phyloP scores from a whole-genome alignment of 2,888 invertebrate species.

The Scaptomyza flava region DNA sequence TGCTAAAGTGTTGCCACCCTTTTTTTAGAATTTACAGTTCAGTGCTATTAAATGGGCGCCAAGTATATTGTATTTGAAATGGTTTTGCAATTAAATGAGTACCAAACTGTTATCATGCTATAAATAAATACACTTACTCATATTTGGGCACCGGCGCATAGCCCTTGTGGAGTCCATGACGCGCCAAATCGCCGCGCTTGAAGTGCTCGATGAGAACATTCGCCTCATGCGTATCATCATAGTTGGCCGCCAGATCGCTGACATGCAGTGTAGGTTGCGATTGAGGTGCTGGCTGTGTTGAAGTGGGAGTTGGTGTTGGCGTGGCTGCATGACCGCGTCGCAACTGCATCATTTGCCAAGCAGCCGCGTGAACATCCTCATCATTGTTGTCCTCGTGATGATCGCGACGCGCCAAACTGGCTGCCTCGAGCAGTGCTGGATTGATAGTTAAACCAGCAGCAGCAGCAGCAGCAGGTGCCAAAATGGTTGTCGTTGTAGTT shows the following conservation, averaged over 20 bases:
- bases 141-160: constrained; percentile 84
- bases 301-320: constrained; percentile 18
- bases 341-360: constrained; percentile 76
- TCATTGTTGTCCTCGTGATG: constrained; percentile 66
- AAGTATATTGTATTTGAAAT: background rate
- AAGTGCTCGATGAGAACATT: constrained; percentile 80
- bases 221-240: constrained; percentile 75
- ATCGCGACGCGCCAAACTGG: constrained; percentile 81
- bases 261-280: constrained; percentile 53
- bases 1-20: background rate
- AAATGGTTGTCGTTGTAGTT: constrained; percentile 3
- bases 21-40: background rate
- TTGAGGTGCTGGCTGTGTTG: background rate
- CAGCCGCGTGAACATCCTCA: constrained; percentile 72
- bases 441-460: constrained; percentile 81
- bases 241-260: constrained; percentile 73
- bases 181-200: constrained; percentile 76
- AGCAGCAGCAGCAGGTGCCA: constrained; percentile 4
- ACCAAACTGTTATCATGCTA: too few species aligned
- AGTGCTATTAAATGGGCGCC: background rate
- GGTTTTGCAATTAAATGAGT: too few species aligned
- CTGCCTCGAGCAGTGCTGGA: constrained; percentile 83
- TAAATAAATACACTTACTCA: constrained; percentile 73
- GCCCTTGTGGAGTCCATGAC: constrained; percentile 77
- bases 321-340: constrained; percentile 58